Percentiles rank a stretch among this genome's conserved stretches.
These are phyloP conservation scores for Eristalinus sepulchralis DNA, from an alignment of 2,888 invertebrate genomes.

Conservation along the genomic window DNA sequence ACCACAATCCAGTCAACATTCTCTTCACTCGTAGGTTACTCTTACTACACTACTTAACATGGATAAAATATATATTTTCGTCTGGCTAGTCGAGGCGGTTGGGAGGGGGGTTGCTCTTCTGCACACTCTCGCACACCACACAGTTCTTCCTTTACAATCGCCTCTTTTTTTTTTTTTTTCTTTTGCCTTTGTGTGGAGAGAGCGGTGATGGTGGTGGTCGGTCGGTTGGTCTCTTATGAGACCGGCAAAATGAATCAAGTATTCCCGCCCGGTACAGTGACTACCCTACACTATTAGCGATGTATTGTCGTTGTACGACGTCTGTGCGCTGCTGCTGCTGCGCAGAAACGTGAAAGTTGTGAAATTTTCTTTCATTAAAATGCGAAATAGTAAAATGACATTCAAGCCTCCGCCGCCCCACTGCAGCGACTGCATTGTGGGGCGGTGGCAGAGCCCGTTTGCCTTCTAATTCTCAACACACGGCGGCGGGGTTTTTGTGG, in stretches of 20 bases:
- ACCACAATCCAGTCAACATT: constrained; percentile 24
- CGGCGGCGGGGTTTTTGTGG: not conserved
- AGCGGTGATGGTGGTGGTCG: not conserved
- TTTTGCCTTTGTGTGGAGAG: not conserved
- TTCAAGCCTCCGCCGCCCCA: not conserved
- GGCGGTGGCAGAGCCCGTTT: not conserved
- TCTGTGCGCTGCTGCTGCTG: constrained; percentile 36
- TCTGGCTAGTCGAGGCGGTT: not conserved
- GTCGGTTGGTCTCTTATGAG: constrained; percentile 6
- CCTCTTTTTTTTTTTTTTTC: no score
- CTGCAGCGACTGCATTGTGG: not conserved
- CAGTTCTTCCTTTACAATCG: not conserved
- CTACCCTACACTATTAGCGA: not conserved
- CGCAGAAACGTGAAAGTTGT: constrained; percentile 69
- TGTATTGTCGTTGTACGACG: constrained; percentile 2
- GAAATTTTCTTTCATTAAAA: constrained; percentile 70
- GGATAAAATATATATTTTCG: not conserved
- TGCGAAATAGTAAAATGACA: constrained; percentile 65
- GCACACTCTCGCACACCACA: not conserved
- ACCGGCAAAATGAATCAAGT: constrained; percentile 40
- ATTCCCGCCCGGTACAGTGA: not conserved
- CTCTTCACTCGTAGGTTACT: constrained; percentile 20
- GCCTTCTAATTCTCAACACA: not conserved
- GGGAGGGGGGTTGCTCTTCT: not conserved
- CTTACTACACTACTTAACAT: not conserved